phyloP scores from a whole-genome alignment of 1,140 invertebrate species.

The Nymphalis io region DNA sequence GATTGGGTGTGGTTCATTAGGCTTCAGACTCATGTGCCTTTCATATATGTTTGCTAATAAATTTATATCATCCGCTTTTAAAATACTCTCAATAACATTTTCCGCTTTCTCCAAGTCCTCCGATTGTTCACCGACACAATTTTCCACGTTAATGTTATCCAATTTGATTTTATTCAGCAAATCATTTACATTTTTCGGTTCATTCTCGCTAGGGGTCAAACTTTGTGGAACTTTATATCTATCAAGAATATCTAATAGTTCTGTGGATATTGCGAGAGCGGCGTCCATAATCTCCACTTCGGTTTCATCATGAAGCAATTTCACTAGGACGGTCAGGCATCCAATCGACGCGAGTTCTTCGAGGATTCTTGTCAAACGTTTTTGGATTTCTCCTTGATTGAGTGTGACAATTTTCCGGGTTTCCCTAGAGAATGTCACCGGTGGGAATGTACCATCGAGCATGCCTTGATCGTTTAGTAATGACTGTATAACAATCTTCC shows the following conservation, averaged over 20 bases:
- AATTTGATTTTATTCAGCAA: slow-evolving; percentile 51
- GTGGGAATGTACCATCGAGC: slow-evolving; percentile 88
- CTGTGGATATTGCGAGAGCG: slow-evolving; percentile 81
- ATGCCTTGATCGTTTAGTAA: slow-evolving; percentile 87
- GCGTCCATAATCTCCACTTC: slow-evolving; percentile 86
- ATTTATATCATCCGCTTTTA: slow-evolving; percentile 67
- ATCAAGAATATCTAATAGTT: slow-evolving; percentile 82
- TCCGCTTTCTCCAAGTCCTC: slow-evolving; percentile 43
- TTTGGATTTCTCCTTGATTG: slow-evolving; percentile 85
- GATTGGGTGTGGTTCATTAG: slow-evolving; percentile 29
- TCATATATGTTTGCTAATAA: slow-evolving; percentile 69
- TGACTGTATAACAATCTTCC: slow-evolving; percentile 84
- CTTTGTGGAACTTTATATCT: slow-evolving; percentile 81
- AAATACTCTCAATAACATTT: slow-evolving; percentile 70
- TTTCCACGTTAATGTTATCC: slow-evolving; percentile 22
- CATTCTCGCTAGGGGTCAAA: slow-evolving; percentile 48
- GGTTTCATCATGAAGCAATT: slow-evolving; percentile 85
- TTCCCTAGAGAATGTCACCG: slow-evolving; percentile 89
- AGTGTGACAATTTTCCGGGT: slow-evolving; percentile 88
- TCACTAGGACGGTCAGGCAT: slow-evolving; percentile 85
- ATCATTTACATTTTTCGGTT: slow-evolving; percentile 54
- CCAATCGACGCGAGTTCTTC: slow-evolving; percentile 84
- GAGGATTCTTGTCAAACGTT: slow-evolving; percentile 84
- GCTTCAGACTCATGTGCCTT: slow-evolving; percentile 57
- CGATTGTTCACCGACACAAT: slow-evolving; percentile 32